Evolutionary conservation across 2,888 invertebrate species (phyloP), one percentile per base, ranked within the genome.

Genomic region (Aplocera efformata): DNA sequence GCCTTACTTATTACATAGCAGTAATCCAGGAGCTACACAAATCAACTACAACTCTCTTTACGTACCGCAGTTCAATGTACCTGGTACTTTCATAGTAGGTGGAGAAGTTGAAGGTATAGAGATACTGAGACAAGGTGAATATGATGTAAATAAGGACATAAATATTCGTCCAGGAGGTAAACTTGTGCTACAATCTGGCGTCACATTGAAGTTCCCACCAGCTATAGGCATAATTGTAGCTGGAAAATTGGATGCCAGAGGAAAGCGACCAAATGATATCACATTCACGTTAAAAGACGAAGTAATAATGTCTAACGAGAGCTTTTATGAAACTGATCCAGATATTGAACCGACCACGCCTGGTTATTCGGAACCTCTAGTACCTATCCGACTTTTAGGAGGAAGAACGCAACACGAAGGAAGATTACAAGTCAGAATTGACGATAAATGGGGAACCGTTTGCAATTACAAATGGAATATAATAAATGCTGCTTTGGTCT

Each of bases 391-490:
- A 50, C 85, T 98, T 22, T 88, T 96, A 1, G 96, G 96, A 10
- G 97, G 97, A 0, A 89, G 91, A 48, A 93, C 93, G 1, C 91
- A 91, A 34, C 91, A 92, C 24, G 97, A 98, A 85, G 99, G 99
- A 0, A 90, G 98, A 53, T 74, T 97, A 23, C 96, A 96, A 88
- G 91, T 98, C 0, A 91, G 93, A 61, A 88, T 98, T 6, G 92
- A 94, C 43, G 94, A 94, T 0, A 92, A 93, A 70, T 99, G 99
- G 99, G 99, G 99, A 22, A 98, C 98, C 0, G 96, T 99, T 0
- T 99, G 99, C 72, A 96, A 96, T 79, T 96, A 99, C 70, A 96
- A 95, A 29, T 99, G 99, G 98, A 97, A 94, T 28, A 93, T 96
- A 10, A 89, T 92, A 27, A 94, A 97, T 67, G 98, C 99, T 0